Evolutionary conservation across 2,888 invertebrate genomes (phyloP), one percentile per base, ranked within the genome.

Genomic region (Diarsia rubi): DNA sequence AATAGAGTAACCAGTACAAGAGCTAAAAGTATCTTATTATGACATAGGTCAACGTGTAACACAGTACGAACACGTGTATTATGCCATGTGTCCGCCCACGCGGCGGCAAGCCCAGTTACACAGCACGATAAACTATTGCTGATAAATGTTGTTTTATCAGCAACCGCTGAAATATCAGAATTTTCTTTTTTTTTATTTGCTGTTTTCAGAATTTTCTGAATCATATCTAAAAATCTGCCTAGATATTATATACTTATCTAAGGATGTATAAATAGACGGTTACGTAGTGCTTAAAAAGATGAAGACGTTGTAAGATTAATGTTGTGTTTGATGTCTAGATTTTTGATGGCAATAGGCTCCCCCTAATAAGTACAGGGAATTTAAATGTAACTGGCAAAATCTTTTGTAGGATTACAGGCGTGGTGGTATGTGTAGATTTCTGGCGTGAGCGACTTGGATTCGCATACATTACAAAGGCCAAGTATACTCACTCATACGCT

Each of bases 31-130:
- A 47, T 65, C 52, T 31, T 70, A 64, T 52, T 70, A 70, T n/a
- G 67, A 52, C 66, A 62, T 57, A 75, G 67, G 71, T 80, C 80
- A 79, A 67, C 54, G 31, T 68, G 65, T 70, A 69, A 75, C 37
- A 67, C 24, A 21, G 57, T 60, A 31, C 42, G 6, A 68, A n/a
- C 71, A 79, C 67, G 70, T 80, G 76, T 79, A 16, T 69, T 37
- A 2, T 63, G 42, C 24, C 74, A 74, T 79, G 65, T 70, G 80
- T 68, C 76, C 71, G 71, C 80, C 80, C 60, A 80, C 80, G 60
- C 65, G 54, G 47, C 65, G 67, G 21, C 66, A 57, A 67, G 63
- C 78, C 79, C 67, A 80, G 78, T 83, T 83, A 72, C 83, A 78
- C 72, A 12, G 27, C 27, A 65, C 79, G 83, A 65, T 72, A 68